A percentile compares a stretch with the other conserved stretches of the same genome.
phyloP scores from a whole-genome alignment of 2,113 vertebrate species.

The Alethe castanea region DNA sequence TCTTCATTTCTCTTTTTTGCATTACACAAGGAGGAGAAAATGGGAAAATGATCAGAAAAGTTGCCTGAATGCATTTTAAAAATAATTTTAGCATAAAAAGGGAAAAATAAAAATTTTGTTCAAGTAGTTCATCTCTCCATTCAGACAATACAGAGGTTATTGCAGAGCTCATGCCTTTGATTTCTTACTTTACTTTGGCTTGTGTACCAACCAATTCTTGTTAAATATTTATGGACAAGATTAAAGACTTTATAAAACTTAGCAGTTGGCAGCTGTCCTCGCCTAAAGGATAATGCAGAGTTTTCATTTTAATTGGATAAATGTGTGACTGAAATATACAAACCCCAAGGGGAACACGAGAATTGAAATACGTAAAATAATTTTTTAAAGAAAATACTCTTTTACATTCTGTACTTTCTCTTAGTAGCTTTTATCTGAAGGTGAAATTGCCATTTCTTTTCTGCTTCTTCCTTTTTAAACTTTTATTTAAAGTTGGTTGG shows the following conservation, averaged over 20 bases:
- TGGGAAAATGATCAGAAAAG: slow-evolving; percentile 34
- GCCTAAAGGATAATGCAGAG: slow-evolving; percentile 75
- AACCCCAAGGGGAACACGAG: slow-evolving; percentile 66
- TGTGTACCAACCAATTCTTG: slow-evolving; percentile 78
- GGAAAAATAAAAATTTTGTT: slow-evolving; percentile 14
- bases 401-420: slow-evolving; percentile 46
- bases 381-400: slow-evolving; percentile 62
- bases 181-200: slow-evolving; percentile 74
- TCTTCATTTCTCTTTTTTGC: not conserved
- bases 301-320: slow-evolving; percentile 81
- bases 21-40: slow-evolving; percentile 2
- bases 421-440: slow-evolving; percentile 48
- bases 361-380: slow-evolving; percentile 71
- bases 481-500: not conserved
- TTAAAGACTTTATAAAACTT: slow-evolving; percentile 82
- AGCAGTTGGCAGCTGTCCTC: slow-evolving; percentile 77
- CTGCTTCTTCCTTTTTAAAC: not conserved
- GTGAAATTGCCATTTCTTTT: slow-evolving; percentile 22
- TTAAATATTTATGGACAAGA: slow-evolving; percentile 83
- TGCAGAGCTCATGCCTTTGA: slow-evolving; percentile 66
- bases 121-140: slow-evolving; percentile 22
- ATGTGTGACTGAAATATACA: slow-evolving; percentile 76
- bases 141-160: slow-evolving; percentile 63
- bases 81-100: slow-evolving; percentile 50
- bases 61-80: slow-evolving; percentile 44